phyloP scores from a whole-genome alignment of 2,797 vertebrate species.

The Harpagifer antarcticus region DNA sequence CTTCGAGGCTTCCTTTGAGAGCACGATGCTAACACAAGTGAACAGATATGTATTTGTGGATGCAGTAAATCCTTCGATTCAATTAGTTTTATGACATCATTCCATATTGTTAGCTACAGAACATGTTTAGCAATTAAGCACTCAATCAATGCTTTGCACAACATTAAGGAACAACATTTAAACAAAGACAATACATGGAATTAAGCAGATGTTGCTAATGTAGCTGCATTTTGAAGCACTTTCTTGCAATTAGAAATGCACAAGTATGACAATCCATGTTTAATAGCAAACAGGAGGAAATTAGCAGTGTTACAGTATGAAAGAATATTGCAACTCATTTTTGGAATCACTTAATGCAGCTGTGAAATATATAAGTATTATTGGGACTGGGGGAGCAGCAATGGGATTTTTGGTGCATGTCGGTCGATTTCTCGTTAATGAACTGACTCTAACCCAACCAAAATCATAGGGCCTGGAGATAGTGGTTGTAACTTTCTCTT shows the following conservation, averaged over 20 bases:
- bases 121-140: conserved; percentile 66
- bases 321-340: conserved; percentile 19
- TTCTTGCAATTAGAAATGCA: conserved; percentile 23
- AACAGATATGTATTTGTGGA: conserved; percentile 67
- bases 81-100: conserved; percentile 72
- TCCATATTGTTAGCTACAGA: conserved; percentile 63
- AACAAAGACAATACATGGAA: conserved; percentile 15
- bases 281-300: conserved; percentile 24
- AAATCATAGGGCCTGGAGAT: conserved; percentile 9
- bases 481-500: conserved; percentile 4
- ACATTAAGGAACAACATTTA: conserved; percentile 35
- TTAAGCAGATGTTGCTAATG: neutral
- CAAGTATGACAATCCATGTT: conserved; percentile 9
- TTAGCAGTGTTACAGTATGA: conserved; percentile 21
- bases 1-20: conserved; percentile 75
- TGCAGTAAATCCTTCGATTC: conserved; percentile 74
- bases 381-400: neutral
- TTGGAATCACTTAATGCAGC: conserved; percentile 25
- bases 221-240: conserved; percentile 16
- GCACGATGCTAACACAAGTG: conserved; percentile 68
- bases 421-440: conserved; percentile 38
- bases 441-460: neutral
- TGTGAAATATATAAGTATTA: conserved; percentile 10
- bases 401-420: conserved; percentile 8
- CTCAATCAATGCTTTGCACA: conserved; percentile 42